A percentile compares a stretch with the other conserved stretches of the same genome.
Conservation (phyloP, 2,888 invertebrate species). For the Scrobipalpa costella region DNA sequence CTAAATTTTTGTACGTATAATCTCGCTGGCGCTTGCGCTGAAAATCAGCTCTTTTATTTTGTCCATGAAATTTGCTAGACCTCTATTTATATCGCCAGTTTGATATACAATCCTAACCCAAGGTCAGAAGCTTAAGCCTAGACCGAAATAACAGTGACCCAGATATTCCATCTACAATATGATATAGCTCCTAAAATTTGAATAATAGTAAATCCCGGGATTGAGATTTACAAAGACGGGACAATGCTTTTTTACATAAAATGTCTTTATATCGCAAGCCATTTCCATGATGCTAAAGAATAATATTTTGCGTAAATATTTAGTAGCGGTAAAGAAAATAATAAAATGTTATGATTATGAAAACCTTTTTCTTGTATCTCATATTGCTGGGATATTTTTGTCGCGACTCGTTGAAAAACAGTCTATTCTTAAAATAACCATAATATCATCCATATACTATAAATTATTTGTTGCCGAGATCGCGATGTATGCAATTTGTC, state of each 20-base stretch:
- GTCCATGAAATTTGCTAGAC: neutral
- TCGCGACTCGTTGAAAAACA: neutral
- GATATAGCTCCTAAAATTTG: conserved; percentile 37
- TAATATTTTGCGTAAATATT: neutral
- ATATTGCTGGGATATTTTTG: neutral
- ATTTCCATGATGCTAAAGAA: too few relatives aligned
- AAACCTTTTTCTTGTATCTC: neutral
- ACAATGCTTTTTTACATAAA: neutral
- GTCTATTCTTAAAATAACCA: neutral
- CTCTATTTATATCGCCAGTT: neutral
- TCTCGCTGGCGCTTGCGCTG: too few relatives aligned
- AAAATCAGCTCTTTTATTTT: too few relatives aligned
- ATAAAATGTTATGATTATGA: neutral
- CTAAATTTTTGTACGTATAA: too few relatives aligned
- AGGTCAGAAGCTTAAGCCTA: conserved; percentile 15
- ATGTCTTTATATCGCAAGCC: neutral
- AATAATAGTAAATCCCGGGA: conserved; percentile 40
- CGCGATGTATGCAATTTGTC: conserved; percentile 4
- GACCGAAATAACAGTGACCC: conserved; percentile 33
- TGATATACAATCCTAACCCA: neutral
- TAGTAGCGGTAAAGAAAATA: neutral
- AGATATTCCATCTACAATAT: conserved; percentile 34
- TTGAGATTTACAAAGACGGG: conserved; percentile 29
- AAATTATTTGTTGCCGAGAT: neutral
- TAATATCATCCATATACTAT: neutral